Percentiles rank a stretch among this genome's conserved stretches.
Evolutionary conservation across 2,113 vertebrate genomes (phyloP).

Genomic region (Oxyruncus cristatus): DNA sequence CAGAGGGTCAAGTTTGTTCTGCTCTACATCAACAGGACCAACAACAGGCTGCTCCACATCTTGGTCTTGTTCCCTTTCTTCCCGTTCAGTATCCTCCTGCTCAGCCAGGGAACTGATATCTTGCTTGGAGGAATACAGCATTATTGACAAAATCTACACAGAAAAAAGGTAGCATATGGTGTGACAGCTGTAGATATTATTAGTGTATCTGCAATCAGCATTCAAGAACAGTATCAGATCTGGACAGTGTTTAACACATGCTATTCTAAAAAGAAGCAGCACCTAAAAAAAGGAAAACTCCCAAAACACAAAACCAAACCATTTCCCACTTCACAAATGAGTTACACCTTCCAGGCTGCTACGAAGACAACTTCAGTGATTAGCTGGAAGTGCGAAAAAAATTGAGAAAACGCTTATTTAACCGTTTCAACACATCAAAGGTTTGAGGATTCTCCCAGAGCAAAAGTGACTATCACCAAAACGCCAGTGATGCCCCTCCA

Average conservation of each 20-base stretch:
- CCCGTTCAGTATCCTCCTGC: slow-evolving; percentile 71
- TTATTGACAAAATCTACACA: slow-evolving; percentile 88
- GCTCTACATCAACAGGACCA: slow-evolving; percentile 75
- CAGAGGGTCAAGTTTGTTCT: slow-evolving; percentile 86
- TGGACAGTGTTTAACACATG: not conserved
- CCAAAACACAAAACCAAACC: not conserved
- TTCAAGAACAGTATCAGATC: not conserved
- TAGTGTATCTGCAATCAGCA: not conserved
- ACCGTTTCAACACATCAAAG: not conserved
- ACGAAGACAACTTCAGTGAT: not conserved
- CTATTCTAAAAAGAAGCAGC: not conserved
- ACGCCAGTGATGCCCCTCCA: not conserved
- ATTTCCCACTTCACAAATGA: not conserved
- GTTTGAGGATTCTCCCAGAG: not conserved
- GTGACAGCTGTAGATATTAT: not conserved
- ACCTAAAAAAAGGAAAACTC: not conserved
- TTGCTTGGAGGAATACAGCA: slow-evolving; percentile 96
- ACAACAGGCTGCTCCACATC: slow-evolving; percentile 81
- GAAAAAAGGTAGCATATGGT: not conserved
- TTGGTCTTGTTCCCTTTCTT: slow-evolving; percentile 80
- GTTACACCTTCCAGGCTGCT: not conserved
- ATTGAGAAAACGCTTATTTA: not conserved
- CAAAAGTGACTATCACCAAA: not conserved
- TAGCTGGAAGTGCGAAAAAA: not conserved
- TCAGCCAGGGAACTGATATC: slow-evolving; percentile 85